Percentiles rank a stretch among this genome's conserved stretches.
These are phyloP conservation scores for Rallus crepitans DNA, from an alignment of 2,797 vertebrate species.

Conservation along the genomic window DNA sequence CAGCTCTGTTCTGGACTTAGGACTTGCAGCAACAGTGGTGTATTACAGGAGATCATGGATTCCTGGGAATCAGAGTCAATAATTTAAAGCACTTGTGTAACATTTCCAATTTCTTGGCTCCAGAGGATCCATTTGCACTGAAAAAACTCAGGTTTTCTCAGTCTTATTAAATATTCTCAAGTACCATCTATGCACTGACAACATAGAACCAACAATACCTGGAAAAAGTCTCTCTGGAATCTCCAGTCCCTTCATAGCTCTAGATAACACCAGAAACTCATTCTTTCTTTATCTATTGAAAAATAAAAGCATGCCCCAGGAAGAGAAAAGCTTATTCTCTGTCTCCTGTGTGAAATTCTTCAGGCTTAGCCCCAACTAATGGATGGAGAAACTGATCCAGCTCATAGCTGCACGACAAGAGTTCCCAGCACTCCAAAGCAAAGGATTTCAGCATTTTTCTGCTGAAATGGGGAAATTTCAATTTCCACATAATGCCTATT, in stretches of 20 bases:
- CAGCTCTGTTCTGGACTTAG: background rate
- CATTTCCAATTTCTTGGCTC: background rate
- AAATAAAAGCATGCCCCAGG: background rate
- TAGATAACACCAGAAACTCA: background rate
- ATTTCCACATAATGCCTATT: fast-evolving
- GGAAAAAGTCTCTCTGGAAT: background rate
- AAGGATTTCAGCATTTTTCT: background rate
- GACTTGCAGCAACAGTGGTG: background rate
- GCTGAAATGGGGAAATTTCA: background rate
- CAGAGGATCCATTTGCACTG: background rate
- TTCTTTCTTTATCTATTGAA: background rate
- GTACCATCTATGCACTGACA: background rate
- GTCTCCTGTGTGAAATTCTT: background rate
- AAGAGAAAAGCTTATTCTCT: background rate
- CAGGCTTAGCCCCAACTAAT: background rate
- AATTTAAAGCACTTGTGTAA: background rate
- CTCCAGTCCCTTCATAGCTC: background rate
- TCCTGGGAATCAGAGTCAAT: background rate
- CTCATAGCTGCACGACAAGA: background rate
- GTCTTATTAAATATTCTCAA: background rate
- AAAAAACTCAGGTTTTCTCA: background rate
- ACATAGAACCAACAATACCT: too few relatives aligned
- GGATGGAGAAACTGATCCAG: background rate
- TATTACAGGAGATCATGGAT: background rate
- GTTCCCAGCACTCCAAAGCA: background rate